Evolutionary conservation across 2,888 invertebrate species (phyloP), one percentile per base, ranked within the genome.

Genomic region (Pristionchus exspectatus): DNA sequence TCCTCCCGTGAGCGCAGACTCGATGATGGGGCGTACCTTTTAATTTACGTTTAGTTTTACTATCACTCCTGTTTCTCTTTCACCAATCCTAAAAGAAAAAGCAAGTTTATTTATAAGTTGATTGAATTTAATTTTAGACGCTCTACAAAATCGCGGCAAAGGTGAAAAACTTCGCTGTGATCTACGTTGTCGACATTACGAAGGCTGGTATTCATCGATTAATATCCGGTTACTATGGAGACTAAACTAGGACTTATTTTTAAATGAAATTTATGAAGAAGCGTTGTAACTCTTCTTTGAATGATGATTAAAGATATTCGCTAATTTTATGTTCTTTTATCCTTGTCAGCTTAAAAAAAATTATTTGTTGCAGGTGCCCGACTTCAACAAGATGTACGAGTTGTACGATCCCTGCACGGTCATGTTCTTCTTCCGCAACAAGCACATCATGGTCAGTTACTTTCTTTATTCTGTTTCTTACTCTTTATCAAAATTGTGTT

Each of bases 371-470:
- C 56, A 91, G 88, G 93, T 99, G 85, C 98, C 99, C 12, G 99
- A 99, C 96, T 99, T 99, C 94, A 99, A 99, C 96, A 99, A 99
- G 96, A 99, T 99, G 99, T 98, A 98, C 95, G 98, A 98, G 96
- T 96, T 98, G 96, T 99, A 99, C 95, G 99, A 99, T 96, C 99
- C 99, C 0, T 99, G 99, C 96, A 99, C 99, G 0, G 97, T 97
- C 30, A 99, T 99, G 99, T 99, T 99, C 96, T 99, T 99, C 97
- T 99, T 99, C 96, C 97, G 99, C 90, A 99, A 99, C 96, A 99
- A 99, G 95, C 99, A 99, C 95, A 99, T 99, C 92, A 99, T 99
- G 98, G 99, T 99, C 10, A 63, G 24, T 9, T n/a, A 63, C n/a
- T 38, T 44, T 74, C 2, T 21, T 38, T 74, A 38, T 33, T 74